Evolutionary conservation across 2,113 vertebrate genomes (phyloP), one percentile per base, ranked within the genome.

Genomic region (Fregetta grallaria): DNA sequence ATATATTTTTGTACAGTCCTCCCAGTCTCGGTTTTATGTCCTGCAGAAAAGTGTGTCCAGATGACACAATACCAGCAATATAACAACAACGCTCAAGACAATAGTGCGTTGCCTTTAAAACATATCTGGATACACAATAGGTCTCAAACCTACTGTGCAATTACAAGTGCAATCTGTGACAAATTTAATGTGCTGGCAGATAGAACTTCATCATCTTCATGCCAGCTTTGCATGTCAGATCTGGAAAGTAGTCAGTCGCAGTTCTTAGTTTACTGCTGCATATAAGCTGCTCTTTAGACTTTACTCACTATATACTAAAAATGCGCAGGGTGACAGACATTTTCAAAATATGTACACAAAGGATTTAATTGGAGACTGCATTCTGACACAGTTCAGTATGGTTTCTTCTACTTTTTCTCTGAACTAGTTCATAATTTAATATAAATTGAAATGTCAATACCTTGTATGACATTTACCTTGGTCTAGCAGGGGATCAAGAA

Each of bases 381-480:
- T 90, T 85, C 84, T 79, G 62, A 61, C 45, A 90, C 45, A 82
- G 55, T 76, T 75, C 66, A 40, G 10, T 63, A 32, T 71, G 18
- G 63, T 81, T 85, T 70, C 56, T 66, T 66, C 80, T 49, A 26
- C 23, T 40, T 85, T 84, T 73, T 59, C 53, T 92, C 70, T 78
- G 40, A 56, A 82, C 47, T 82, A 82, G 30, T 81, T 94, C 62
- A 75, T 87, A 95, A 77, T 53, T 78, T 95, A 90, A 94, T 92
- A 92, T 79, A 91, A 95, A 96, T 88, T 91, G 92, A 96, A 92
- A 95, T 96, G 80, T 91, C 92, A 95, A 55, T 89, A 94, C 13
- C 53, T 91, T 72, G n/a, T 85, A 66, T 94, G 89, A 95, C 67
- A 96, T 97, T 96, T 97, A 92, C 53, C 49, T 94, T 96, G 62